Evolutionary conservation across 2,797 vertebrate species (phyloP), one percentile per base, ranked within the genome.

Genomic region (Myiothlypis chrysogaster): DNA sequence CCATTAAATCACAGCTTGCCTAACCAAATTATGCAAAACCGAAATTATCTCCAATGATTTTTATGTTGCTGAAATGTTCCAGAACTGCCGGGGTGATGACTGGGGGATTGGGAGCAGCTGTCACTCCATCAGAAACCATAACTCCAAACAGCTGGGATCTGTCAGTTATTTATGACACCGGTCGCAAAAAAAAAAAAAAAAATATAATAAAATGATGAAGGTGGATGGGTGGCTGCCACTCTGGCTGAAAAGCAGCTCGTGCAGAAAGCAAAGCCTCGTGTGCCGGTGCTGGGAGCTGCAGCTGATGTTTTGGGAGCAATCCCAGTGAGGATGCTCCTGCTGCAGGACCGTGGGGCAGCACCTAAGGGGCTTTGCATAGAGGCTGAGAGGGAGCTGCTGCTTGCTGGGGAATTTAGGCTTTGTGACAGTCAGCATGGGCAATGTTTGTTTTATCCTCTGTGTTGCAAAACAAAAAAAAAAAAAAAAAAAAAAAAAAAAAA

Each of bases 61-160:
- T 98, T 98, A 98, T 98, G 97, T 97, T 96, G 96, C 97, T 96
- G 95, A 97, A 97, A 97, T 55, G 91, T 97, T 97, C 70, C 85
- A 96, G 92, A 91, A 95, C 97, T 96, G 97, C 97, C 6, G 82
- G 97, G 95, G 97, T 97, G 97, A 97, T 97, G 97, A 96, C 95
- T 93, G 95, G 96, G 95, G 97, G 97, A 97, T 75, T 76, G 97
- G 97, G 96, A 98, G 94, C 98, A 98, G 98, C 98, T 98, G 98
- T 97, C 97, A 96, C 97, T 98, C 97, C 95, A 97, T 97, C 96
- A 95, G 96, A 97, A 96, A 91, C 97, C 94, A 53, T 98, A 97
- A 98, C 97, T 98, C 97, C 95, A 95, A 97, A 97, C 98, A 98
- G 98, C 98, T 98, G 98, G 97, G 96, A 97, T 93, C 97, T 97